Evolutionary conservation across 2,888 invertebrate species (phyloP).

Genomic region (Lissonota sp.): DNA sequence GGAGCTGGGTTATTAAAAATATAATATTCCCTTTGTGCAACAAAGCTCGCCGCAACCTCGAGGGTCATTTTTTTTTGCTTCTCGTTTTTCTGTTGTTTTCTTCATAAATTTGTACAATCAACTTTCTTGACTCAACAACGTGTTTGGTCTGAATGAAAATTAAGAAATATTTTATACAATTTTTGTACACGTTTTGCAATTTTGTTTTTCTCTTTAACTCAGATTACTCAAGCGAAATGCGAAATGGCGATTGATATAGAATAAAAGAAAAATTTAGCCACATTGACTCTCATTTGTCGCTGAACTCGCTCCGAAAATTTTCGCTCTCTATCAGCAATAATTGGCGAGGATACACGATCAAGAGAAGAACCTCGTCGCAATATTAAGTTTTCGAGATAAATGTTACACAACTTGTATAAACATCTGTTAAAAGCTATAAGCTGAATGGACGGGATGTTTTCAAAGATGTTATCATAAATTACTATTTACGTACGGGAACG

Average conservation of each 20-base stretch:
- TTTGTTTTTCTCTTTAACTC: conserved; percentile 64
- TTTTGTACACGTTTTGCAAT: conserved; percentile 73
- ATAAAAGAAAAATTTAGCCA: too few species aligned
- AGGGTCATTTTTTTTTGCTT: conserved; percentile 58
- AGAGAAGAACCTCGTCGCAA: conserved; percentile 28
- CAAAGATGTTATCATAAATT: conserved; percentile 61
- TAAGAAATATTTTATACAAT: conserved; percentile 75
- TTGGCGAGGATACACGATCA: not conserved
- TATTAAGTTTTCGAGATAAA: conserved; percentile 50
- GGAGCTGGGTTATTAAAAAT: conserved; percentile 80
- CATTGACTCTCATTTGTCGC: too few species aligned
- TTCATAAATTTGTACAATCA: conserved; percentile 81
- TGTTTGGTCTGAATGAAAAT: conserved; percentile 68
- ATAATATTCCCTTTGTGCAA: conserved; percentile 82
- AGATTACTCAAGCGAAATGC: conserved; percentile 39
- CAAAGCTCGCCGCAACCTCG: conserved; percentile 70
- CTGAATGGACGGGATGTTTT: conserved; percentile 70
- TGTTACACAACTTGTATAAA: conserved; percentile 58
- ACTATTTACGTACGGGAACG: conserved; percentile 63
- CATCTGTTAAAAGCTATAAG: conserved; percentile 68
- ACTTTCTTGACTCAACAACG: conserved; percentile 76
- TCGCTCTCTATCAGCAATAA: not conserved
- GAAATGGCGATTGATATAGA: not conserved
- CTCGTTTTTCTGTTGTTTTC: conserved; percentile 37
- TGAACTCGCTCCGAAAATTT: not conserved